Percentiles rank a stretch among this genome's conserved stretches.
Evolutionary conservation across 2,888 invertebrate species (phyloP).

Genomic region (Tenthredo livida): DNA sequence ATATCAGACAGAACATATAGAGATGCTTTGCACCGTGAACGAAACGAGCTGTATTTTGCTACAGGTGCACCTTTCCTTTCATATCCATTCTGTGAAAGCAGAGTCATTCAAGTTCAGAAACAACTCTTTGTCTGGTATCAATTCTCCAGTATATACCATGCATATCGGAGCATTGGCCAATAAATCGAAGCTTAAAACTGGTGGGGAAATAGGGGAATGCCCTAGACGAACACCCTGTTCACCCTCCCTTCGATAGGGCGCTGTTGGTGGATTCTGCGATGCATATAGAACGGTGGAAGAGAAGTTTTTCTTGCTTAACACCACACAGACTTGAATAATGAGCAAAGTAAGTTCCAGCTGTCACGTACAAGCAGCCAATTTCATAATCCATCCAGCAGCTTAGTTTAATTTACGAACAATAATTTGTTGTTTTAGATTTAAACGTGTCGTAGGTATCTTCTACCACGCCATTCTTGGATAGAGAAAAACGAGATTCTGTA

Average conservation of each 20-base stretch:
- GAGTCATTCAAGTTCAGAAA: background rate
- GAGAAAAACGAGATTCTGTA: background rate
- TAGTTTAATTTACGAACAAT: background rate
- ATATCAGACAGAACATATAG: background rate
- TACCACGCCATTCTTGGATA: background rate
- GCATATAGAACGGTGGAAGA: background rate
- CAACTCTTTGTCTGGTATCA: constrained; percentile 3
- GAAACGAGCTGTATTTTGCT: background rate
- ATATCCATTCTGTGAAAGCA: background rate
- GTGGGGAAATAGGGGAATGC: background rate
- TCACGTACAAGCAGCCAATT: background rate
- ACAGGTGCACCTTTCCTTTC: background rate
- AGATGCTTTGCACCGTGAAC: background rate
- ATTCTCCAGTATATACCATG: background rate
- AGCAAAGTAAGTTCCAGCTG: background rate
- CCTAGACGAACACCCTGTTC: background rate
- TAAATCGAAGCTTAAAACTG: background rate
- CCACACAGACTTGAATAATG: background rate
- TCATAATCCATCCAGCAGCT: background rate
- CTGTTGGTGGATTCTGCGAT: background rate
- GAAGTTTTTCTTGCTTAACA: background rate
- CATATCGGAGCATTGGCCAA: constrained; percentile 3
- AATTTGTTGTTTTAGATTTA: background rate
- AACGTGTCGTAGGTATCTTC: background rate
- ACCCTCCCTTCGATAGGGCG: background rate